Percentiles rank a stretch among this genome's conserved stretches.
phyloP scores from a whole-genome alignment of 2,113 vertebrate species.

The Apistogramma diplotaenia region DNA sequence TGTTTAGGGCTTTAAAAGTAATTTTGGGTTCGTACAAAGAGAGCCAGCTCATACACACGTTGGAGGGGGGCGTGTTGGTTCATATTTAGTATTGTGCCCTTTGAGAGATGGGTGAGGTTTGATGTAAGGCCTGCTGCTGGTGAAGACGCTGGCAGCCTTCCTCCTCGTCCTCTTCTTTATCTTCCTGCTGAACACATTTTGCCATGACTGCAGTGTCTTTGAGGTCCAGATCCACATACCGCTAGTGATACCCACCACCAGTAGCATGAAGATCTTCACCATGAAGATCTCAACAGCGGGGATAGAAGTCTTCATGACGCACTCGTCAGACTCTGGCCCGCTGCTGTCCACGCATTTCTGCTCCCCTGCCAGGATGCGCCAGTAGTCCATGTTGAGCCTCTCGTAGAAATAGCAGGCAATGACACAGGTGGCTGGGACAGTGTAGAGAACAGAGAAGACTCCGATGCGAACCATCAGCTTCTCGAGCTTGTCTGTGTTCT shows the following conservation, averaged over 20 bases:
- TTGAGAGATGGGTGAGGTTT: conserved; percentile 90
- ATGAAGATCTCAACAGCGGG: conserved; percentile 95
- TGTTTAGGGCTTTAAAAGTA: conserved; percentile 49
- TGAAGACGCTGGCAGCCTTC: conserved; percentile 88
- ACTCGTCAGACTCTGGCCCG: conserved; percentile 82
- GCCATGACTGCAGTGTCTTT: conserved; percentile 97
- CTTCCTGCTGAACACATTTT: conserved; percentile 88
- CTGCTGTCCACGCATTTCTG: conserved; percentile 80
- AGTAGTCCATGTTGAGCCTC: conserved; percentile 92
- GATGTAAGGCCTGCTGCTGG: conserved; percentile 85
- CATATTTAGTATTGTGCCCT: conserved; percentile 84
- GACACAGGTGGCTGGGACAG: conserved; percentile 94
- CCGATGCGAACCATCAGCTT: conserved; percentile 97
- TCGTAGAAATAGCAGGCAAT: conserved; percentile 98
- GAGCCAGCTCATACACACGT: conserved; percentile 84
- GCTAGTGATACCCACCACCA: conserved; percentile 96
- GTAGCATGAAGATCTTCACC: conserved; percentile 95
- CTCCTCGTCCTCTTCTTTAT: conserved; percentile 85
- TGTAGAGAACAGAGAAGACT: conserved; percentile 94
- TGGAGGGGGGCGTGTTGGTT: conserved; percentile 82
- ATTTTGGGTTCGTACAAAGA: conserved; percentile 27
- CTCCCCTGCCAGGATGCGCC: conserved; percentile 84
- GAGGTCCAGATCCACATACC: conserved; percentile 99
- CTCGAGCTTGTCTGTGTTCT: conserved; percentile 96
- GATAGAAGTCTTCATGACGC: conserved; percentile 87